These are phyloP conservation scores for Sinodicranocentrus sp. DNA, from an alignment of 2,888 invertebrate species.

Conservation along the genomic window DNA sequence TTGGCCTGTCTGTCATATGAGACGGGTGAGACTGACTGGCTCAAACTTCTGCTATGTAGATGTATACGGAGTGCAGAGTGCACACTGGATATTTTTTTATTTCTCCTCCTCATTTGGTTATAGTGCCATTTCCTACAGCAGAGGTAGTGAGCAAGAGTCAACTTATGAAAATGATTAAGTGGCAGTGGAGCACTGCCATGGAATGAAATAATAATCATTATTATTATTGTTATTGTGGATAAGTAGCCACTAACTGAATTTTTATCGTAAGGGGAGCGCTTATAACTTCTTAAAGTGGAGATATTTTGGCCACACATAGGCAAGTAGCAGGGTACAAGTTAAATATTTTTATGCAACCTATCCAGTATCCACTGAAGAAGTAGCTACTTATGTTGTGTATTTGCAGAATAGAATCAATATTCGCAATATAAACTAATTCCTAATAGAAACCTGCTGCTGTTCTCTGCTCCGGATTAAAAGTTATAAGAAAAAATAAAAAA, in stretches of 20 bases:
- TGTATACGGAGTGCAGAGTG: no score
- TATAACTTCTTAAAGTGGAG: no score
- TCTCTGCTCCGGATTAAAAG: background rate
- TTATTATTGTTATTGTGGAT: slow-evolving; percentile 33
- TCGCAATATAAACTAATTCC: slow-evolving; percentile 15
- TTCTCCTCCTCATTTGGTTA: slow-evolving; percentile 53
- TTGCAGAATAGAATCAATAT: slow-evolving; percentile 32
- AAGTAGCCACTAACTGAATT: slow-evolving; percentile 29
- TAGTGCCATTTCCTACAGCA: slow-evolving; percentile 44
- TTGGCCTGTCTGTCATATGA: slow-evolving; percentile 64
- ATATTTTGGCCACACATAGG: no score
- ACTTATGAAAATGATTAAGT: slow-evolving; percentile 58
- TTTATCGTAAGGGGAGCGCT: slow-evolving; percentile 17
- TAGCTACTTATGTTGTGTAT: slow-evolving; percentile 15
- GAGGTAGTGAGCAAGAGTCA: slow-evolving; percentile 47
- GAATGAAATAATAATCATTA: slow-evolving; percentile 49
- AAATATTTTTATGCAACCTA: no score
- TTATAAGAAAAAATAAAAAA: background rate
- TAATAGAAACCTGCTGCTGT: background rate
- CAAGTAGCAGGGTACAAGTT: no score
- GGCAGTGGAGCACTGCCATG: slow-evolving; percentile 26
- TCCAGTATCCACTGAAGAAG: no score
- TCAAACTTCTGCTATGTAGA: slow-evolving; percentile 59
- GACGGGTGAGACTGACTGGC: slow-evolving; percentile 65
- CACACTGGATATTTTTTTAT: background rate